Percentiles rank a stretch among this genome's conserved stretches.
phyloP scores from a whole-genome alignment of 2,113 vertebrate species.

The Motacilla alba region DNA sequence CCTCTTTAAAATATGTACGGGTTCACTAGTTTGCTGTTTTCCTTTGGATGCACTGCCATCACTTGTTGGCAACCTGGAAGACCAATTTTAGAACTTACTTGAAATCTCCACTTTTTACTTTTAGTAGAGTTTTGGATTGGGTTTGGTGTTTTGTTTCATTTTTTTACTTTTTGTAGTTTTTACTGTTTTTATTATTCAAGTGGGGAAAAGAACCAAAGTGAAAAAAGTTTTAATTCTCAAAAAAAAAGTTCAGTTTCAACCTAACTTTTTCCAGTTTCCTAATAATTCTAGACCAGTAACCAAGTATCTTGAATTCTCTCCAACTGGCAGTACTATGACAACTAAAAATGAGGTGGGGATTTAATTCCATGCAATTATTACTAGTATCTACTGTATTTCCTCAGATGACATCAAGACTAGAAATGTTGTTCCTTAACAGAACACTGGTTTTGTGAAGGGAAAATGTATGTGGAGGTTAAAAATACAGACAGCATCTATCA shows the following conservation, averaged over 20 bases:
- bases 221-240: background rate
- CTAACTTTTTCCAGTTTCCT: background rate
- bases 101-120: background rate
- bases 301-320: background rate
- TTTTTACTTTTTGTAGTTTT: background rate
- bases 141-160: background rate
- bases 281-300: background rate
- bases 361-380: background rate
- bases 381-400: background rate
- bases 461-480: background rate
- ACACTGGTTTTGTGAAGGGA: background rate
- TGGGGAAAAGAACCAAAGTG: background rate
- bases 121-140: background rate
- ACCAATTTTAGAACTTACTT: background rate
- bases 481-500: background rate
- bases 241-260: background rate
- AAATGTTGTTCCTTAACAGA: background rate
- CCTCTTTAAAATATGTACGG: slow-evolving; percentile 95
- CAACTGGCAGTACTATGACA: background rate
- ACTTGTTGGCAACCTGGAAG: slow-evolving; percentile 90
- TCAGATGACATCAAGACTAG: background rate
- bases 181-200: background rate
- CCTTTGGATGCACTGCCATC: slow-evolving; percentile 95
- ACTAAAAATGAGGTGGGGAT: background rate
- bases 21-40: slow-evolving; percentile 95